Percentiles rank a stretch among this genome's conserved stretches.
These are phyloP conservation scores for Archivesica marissinica DNA, from an alignment of 1,140 invertebrate genomes.

Conservation along the genomic window DNA sequence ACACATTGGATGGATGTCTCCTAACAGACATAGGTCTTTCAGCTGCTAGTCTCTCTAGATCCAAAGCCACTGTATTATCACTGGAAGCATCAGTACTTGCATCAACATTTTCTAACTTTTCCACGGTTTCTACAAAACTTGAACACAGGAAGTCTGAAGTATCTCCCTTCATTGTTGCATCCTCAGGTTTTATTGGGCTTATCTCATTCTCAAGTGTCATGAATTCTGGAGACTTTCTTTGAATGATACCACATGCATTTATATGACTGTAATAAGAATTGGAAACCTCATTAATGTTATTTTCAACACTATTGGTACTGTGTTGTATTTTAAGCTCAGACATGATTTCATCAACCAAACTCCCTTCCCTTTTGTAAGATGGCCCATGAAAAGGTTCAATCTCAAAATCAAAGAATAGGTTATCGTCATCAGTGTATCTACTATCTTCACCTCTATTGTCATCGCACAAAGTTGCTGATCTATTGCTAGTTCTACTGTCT, in stretches of 20 bases:
- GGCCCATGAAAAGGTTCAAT: neutral
- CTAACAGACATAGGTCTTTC: neutral
- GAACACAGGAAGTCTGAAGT: slow-evolving; percentile 7
- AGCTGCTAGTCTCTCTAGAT: neutral
- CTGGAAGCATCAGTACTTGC: neutral
- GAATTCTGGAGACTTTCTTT: slow-evolving; percentile 18
- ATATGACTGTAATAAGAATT: neutral
- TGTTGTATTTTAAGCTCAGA: slow-evolving; percentile 27
- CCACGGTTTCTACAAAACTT: slow-evolving; percentile 24
- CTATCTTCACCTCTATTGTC: neutral
- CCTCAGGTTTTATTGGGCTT: slow-evolving; percentile 32
- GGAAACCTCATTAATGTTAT: neutral
- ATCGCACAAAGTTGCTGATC: neutral
- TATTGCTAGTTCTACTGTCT: neutral
- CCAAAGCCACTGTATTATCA: neutral
- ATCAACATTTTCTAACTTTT: neutral
- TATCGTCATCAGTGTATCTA: slow-evolving; percentile 11
- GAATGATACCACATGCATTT: neutral
- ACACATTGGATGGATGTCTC: slow-evolving; percentile 12
- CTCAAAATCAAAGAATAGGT: slow-evolving; percentile 42
- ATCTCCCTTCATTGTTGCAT: neutral
- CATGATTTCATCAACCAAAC: slow-evolving; percentile 60
- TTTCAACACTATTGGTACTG: neutral
- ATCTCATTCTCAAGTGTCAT: neutral
- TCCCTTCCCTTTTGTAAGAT: slow-evolving; percentile 13